phyloP scores from a whole-genome alignment of 2,888 invertebrate species.

The Agelastica alni region DNA sequence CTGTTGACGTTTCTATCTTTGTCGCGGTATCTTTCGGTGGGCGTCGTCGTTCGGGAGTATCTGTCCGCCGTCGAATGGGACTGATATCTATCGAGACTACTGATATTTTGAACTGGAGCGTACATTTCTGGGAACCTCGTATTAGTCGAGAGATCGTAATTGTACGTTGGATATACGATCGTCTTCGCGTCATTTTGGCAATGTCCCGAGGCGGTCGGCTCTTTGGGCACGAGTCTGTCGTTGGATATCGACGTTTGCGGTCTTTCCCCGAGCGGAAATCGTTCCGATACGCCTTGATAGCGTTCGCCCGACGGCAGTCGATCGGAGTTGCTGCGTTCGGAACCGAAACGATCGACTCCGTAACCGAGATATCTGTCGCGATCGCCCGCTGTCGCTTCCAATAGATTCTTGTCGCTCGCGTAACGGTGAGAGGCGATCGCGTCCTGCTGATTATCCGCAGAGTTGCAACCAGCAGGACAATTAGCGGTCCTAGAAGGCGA shows the following conservation, averaged over 20 bases:
- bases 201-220: slow-evolving; percentile 35
- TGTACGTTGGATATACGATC: slow-evolving; percentile 35
- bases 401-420: slow-evolving; percentile 38
- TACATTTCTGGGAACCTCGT: slow-evolving; percentile 47
- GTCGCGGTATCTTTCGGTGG: slow-evolving; percentile 53
- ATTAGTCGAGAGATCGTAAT: slow-evolving; percentile 39
- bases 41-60: slow-evolving; percentile 51
- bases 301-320: slow-evolving; percentile 53
- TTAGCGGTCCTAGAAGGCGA: slow-evolving; percentile 32
- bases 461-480: slow-evolving; percentile 46
- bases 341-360: slow-evolving; percentile 45
- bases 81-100: slow-evolving; percentile 52
- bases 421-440: slow-evolving; percentile 28
- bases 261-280: slow-evolving; percentile 55
- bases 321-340: slow-evolving; percentile 51
- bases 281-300: slow-evolving; percentile 53
- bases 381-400: slow-evolving; percentile 27
- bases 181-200: slow-evolving; percentile 37
- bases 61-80: slow-evolving; percentile 44
- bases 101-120: slow-evolving; percentile 45
- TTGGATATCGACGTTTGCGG: slow-evolving; percentile 58
- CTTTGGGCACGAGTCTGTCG: slow-evolving; percentile 44
- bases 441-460: slow-evolving; percentile 36
- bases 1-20: slow-evolving; percentile 56
- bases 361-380: slow-evolving; percentile 22